Conservation (phyloP, 2,888 invertebrate genomes). For the Ditylenchus weischeri region DNA sequence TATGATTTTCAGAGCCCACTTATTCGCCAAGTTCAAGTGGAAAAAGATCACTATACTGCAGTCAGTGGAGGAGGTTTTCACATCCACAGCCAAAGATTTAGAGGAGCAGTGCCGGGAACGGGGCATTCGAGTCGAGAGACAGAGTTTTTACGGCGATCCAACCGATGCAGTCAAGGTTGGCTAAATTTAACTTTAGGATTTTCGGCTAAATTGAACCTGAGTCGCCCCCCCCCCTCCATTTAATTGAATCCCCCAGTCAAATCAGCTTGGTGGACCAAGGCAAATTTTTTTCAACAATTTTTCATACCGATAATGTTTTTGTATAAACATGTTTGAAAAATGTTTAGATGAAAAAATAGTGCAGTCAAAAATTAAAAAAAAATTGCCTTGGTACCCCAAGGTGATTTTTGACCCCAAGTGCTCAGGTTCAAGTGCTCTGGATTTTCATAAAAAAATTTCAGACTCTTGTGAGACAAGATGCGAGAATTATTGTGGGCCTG, state of each 20-base stretch:
- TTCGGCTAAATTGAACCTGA: no score
- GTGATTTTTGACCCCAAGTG: no score
- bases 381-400: no score
- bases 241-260: no score
- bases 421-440: no score
- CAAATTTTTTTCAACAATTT: no score
- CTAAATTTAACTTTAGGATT: slow-evolving; percentile 59
- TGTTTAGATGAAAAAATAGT: no score
- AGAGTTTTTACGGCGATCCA: slow-evolving; percentile 94
- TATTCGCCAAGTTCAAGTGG: slow-evolving; percentile 97
- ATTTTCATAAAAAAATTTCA: background rate
- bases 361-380: no score
- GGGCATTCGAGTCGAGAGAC: slow-evolving; percentile 89
- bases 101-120: slow-evolving; percentile 82
- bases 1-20: slow-evolving; percentile 70
- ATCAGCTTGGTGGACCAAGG: no score
- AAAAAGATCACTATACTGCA: slow-evolving; percentile 92
- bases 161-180: slow-evolving; percentile 76
- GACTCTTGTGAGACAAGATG: slow-evolving; percentile 74
- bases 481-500: slow-evolving; percentile 91
- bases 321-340: no score
- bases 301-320: no score
- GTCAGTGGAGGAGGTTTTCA: slow-evolving; percentile 81
- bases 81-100: slow-evolving; percentile 89
- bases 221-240: no score